Percentiles rank a stretch among this genome's conserved stretches.
Evolutionary conservation across 2,113 vertebrate genomes (phyloP).

Genomic region (Gulo gulo): DNA sequence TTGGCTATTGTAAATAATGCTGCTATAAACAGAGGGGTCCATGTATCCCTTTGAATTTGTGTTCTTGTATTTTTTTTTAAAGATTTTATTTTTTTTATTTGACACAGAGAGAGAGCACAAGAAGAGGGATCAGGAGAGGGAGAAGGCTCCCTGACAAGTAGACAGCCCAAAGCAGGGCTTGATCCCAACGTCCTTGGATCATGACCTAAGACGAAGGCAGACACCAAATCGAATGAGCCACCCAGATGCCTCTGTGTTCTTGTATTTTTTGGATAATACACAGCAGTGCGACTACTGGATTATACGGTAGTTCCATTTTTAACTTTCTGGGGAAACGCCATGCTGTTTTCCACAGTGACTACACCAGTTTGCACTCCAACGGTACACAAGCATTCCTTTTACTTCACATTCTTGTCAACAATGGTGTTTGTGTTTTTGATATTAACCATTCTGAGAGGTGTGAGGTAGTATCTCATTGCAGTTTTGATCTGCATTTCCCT

Average conservation of each 20-base stretch:
- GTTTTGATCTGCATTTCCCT: not conserved
- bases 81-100: too few relatives aligned
- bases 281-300: not conserved
- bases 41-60: not conserved
- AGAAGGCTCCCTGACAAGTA: too few relatives aligned
- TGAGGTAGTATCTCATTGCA: not conserved
- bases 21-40: too few relatives aligned
- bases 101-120: too few relatives aligned
- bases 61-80: not conserved
- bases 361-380: not conserved
- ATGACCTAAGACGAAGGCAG: too few relatives aligned
- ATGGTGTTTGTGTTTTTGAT: not conserved
- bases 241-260: not conserved
- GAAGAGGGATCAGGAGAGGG: too few relatives aligned
- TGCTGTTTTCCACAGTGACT: not conserved
- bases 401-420: not conserved
- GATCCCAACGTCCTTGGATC: too few relatives aligned
- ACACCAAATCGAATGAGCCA: too few relatives aligned
- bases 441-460: not conserved
- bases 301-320: not conserved
- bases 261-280: not conserved
- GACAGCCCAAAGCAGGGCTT: too few relatives aligned
- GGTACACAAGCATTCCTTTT: not conserved
- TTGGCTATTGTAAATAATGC: too few relatives aligned
- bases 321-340: not conserved